A percentile compares a stretch with the other conserved stretches of the same genome.
phyloP scores from a whole-genome alignment of 2,797 vertebrate species.

The Crocodylus rhombifer region DNA sequence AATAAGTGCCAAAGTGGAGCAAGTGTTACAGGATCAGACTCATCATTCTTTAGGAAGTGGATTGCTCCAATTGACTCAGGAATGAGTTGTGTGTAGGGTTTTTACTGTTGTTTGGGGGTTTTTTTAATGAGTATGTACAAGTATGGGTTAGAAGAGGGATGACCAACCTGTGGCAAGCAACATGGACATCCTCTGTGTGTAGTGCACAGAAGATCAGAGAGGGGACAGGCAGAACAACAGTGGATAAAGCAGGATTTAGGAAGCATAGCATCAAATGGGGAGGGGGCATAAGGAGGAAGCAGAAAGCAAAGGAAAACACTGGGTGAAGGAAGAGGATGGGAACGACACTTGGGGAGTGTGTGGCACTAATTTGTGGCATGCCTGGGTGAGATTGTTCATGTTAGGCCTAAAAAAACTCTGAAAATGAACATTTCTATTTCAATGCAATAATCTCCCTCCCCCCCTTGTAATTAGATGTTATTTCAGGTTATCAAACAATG shows the following conservation, averaged over 20 bases:
- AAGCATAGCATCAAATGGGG: no score
- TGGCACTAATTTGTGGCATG: no score
- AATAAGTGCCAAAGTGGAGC: not conserved
- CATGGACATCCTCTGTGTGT: no score
- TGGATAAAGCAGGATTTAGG: no score
- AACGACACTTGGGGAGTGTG: no score
- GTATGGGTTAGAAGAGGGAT: not conserved
- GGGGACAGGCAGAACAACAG: no score
- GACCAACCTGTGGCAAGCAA: no score
- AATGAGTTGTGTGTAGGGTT: not conserved
- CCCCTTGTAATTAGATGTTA: not conserved
- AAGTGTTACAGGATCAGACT: not conserved
- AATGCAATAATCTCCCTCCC: not conserved
- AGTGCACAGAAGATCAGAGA: no score
- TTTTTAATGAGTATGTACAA: conserved; percentile 4
- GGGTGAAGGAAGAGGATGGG: no score
- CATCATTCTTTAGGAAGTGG: not conserved
- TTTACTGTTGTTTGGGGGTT: not conserved
- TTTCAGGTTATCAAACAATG: not conserved
- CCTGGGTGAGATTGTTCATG: not conserved
- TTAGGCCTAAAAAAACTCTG: not conserved
- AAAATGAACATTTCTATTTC: not conserved
- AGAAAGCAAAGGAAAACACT: no score
- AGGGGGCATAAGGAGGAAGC: no score
- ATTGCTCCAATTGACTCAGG: not conserved